Evolutionary conservation across 1,140 invertebrate species (phyloP).

Genomic region (Zaprionus inermis): DNA sequence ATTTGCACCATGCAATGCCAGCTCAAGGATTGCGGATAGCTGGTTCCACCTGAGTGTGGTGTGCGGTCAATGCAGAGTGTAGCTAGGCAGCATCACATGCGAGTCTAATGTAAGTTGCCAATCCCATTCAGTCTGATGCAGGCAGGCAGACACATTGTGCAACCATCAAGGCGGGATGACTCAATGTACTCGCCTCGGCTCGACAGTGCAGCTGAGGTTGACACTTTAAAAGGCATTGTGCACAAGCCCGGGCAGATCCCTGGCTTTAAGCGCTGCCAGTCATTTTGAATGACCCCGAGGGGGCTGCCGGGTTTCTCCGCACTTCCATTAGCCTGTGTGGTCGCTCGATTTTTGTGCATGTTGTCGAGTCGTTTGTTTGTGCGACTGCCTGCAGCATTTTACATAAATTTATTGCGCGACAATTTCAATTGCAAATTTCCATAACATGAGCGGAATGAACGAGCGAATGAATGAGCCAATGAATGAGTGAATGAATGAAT

Average conservation of each 20-base stretch:
- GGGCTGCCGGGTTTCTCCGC: not conserved
- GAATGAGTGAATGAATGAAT: not conserved
- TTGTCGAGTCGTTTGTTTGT: slow-evolving; percentile 31
- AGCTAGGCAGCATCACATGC: not conserved
- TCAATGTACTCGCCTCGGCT: no score
- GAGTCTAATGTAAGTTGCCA: not conserved
- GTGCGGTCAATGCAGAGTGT: not conserved
- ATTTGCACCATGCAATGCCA: no score
- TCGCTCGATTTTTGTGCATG: slow-evolving; percentile 31
- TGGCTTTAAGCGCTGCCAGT: slow-evolving; percentile 71
- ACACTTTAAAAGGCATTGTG: slow-evolving; percentile 70
- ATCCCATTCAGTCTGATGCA: not conserved
- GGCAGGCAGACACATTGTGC: not conserved
- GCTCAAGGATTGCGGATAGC: not conserved
- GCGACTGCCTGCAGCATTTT: slow-evolving; percentile 69
- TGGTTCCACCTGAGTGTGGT: not conserved
- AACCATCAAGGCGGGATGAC: not conserved
- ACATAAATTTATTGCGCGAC: slow-evolving; percentile 66
- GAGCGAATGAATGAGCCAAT: not conserved
- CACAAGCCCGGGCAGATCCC: slow-evolving; percentile 57
- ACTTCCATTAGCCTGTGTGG: slow-evolving; percentile 36
- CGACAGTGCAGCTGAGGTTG: slow-evolving; percentile 55
- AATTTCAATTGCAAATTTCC: slow-evolving; percentile 77
- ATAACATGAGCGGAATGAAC: slow-evolving; percentile 31
- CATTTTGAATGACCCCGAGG: slow-evolving; percentile 46